Evolutionary conservation across 2,888 invertebrate species (phyloP).

Genomic region (Rhagium mordax): DNA sequence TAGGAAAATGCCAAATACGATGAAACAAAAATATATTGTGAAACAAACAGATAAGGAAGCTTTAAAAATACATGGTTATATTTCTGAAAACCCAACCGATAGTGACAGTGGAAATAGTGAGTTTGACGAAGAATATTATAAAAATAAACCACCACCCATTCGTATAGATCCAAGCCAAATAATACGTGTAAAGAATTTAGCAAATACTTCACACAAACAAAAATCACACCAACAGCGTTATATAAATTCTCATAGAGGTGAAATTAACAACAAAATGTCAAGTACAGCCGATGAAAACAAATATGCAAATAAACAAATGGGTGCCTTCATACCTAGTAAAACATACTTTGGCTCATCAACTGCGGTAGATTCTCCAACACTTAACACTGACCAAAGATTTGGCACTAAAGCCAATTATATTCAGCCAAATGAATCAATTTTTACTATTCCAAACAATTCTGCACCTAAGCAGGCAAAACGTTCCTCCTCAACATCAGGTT

Average conservation of each 20-base stretch:
- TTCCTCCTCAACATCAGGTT: too few relatives aligned
- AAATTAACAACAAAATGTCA: neutral
- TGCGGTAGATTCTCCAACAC: neutral
- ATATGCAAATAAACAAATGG: too few relatives aligned
- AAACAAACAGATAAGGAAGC: too few relatives aligned
- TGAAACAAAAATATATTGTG: too few relatives aligned
- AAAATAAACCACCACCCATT: slow-evolving; percentile 29
- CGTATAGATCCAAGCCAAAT: neutral
- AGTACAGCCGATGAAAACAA: too few relatives aligned
- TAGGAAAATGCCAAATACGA: too few relatives aligned
- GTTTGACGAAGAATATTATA: slow-evolving; percentile 43
- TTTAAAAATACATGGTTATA: slow-evolving; percentile 16
- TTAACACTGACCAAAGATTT: neutral
- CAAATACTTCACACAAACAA: neutral
- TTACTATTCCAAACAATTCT: neutral
- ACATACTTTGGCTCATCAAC: neutral
- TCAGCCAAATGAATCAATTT: neutral
- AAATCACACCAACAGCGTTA: neutral
- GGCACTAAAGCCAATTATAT: neutral
- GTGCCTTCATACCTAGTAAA: neutral
- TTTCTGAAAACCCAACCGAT: neutral
- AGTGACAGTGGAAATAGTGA: slow-evolving; percentile 39
- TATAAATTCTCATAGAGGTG: neutral
- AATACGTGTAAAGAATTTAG: neutral
- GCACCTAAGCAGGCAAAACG: neutral